Base-by-base conservation (phyloP, 1,140 invertebrate species). In the Drosophila guanche region DNA sequence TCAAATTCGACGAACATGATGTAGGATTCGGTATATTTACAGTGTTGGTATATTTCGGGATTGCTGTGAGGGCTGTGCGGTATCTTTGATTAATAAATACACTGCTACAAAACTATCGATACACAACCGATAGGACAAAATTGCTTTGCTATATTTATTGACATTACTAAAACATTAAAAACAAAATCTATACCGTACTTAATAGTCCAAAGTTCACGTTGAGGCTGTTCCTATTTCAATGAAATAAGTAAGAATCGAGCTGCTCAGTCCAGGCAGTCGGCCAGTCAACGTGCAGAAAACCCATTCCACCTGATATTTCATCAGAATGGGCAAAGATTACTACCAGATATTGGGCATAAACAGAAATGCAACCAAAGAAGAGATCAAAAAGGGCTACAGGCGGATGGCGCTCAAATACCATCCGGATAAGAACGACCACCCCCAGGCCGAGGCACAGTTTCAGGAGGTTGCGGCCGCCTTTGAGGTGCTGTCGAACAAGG, bases 371-470 rank as follows among this genome's bases (percentile, higher is more conserved):
- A 59, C 50, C 33, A 46, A 33, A 14, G 71, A 72, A 1, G 80
- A 84, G 20, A 66, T 84, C 1, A 79, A 55, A 40, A 79, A 68
- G 47, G 80, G 66, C 1, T 84, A 86, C 51, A 71, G 67, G 4
- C 76, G 59, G 42, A 85, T 86, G 80, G 80, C 80, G 3, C 62
- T 84, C 1, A 71, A 59, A 12, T 84, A 84, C 23, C 80, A 84
- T 60, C 80, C 80, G 2, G 80, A 84, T 40, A 84, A 84, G 41
- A 84, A 84, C 12, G 77, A 86, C 22, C 76, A 86, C 42, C 80
- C 80, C 2, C 55, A 84, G 29, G 80, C 80, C 10, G 81, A 65
- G 25, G 72, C 68, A 40, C 56, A 65, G 6, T 84, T 84, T 37
- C 68, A 80, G 33, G 55, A 84, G 23, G 40, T 84, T n/a, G 81